Evolutionary conservation across 2,888 invertebrate species (phyloP).

Genomic region (Empis livida): DNA sequence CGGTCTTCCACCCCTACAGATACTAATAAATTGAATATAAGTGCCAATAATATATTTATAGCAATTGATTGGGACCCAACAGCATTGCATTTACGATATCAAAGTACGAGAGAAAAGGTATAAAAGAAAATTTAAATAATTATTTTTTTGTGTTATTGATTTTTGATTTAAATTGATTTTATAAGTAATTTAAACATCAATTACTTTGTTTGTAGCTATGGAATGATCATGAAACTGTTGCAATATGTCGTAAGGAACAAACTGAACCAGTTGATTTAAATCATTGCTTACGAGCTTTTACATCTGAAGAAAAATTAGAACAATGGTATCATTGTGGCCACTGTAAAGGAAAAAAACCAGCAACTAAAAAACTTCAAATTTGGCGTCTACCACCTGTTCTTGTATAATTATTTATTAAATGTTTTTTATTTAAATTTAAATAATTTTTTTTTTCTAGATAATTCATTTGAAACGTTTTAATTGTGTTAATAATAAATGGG

Average conservation of each 20-base stretch:
- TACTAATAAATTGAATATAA: slow-evolving; percentile 4
- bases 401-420: slow-evolving; percentile 40
- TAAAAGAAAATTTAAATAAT: no score
- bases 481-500: slow-evolving; percentile 81
- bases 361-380: slow-evolving; percentile 81
- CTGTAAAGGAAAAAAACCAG: slow-evolving; percentile 71
- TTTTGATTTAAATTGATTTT: no score
- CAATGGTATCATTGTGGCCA: slow-evolving; percentile 75
- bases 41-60: slow-evolving; percentile 38
- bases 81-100: slow-evolving; percentile 79
- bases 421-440: neutral
- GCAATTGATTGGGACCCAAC: slow-evolving; percentile 95
- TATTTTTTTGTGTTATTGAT: no score
- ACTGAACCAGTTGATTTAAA: slow-evolving; percentile 74
- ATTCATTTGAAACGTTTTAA: slow-evolving; percentile 88
- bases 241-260: slow-evolving; percentile 53
- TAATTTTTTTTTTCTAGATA: slow-evolving; percentile 45
- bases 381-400: slow-evolving; percentile 84
- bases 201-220: slow-evolving; percentile 43
- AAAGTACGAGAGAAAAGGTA: slow-evolving; percentile 61
- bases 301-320: slow-evolving; percentile 72
- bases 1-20: slow-evolving; percentile 13
- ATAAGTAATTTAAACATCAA: neutral
- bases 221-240: slow-evolving; percentile 63
- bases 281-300: slow-evolving; percentile 78